Conservation (phyloP, 2,797 vertebrate genomes). For the Phyllotis vaccarum region DNA sequence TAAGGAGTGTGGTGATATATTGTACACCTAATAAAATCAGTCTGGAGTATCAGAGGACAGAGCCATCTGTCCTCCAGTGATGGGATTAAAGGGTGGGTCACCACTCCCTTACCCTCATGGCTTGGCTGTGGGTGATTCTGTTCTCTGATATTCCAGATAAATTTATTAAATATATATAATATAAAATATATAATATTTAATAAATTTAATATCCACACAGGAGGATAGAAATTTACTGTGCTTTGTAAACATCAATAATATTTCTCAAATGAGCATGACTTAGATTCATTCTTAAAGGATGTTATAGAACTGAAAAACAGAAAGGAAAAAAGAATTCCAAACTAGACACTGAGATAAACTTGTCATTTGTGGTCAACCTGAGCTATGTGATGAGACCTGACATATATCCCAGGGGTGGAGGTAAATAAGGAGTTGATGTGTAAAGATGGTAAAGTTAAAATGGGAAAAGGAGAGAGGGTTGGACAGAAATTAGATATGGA, state of each 20-base stretch:
- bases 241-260: constrained; percentile 34
- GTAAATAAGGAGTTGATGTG: background rate
- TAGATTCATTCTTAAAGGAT: constrained; percentile 48
- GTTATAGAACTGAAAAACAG: constrained; percentile 26
- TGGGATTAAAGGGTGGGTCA: too few species aligned
- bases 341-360: background rate
- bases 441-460: constrained; percentile 3
- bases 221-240: constrained; percentile 11
- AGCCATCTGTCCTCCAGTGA: too few species aligned
- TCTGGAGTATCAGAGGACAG: too few species aligned
- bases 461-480: background rate
- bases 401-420: background rate
- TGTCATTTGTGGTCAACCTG: background rate
- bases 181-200: too few species aligned
- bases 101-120: too few species aligned
- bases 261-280: constrained; percentile 44
- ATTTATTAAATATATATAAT: too few species aligned
- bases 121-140: too few species aligned
- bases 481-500: background rate
- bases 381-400: background rate
- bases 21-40: too few species aligned
- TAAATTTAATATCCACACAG: too few species aligned
- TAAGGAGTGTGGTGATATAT: background rate
- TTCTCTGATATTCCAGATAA: too few species aligned
- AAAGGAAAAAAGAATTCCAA: constrained; percentile 42